Percentiles rank a stretch among this genome's conserved stretches.
Evolutionary conservation across 2,797 vertebrate species (phyloP).

Genomic region (Coregonus suidteri): DNA sequence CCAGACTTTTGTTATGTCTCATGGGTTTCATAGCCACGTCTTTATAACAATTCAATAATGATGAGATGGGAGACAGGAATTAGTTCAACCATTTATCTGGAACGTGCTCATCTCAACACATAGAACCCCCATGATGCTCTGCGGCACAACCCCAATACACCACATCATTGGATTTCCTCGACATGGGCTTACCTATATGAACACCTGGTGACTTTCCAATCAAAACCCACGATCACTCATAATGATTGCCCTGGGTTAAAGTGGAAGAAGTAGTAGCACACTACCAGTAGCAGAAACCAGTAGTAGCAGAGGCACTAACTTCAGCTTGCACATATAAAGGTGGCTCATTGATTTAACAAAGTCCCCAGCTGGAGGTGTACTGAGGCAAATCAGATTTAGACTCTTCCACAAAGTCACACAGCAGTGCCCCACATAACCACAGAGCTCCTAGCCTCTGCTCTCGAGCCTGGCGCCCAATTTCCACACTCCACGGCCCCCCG

Average conservation of each 20-base stretch:
- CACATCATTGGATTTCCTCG: neutral
- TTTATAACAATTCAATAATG: no score
- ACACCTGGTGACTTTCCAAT: no score
- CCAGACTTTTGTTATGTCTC: no score
- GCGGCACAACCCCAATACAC: no score
- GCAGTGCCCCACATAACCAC: slow-evolving; percentile 62
- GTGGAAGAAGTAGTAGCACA: neutral
- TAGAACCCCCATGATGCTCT: no score
- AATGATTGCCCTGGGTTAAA: neutral
- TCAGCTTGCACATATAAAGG: slow-evolving; percentile 56
- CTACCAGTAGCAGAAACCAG: slow-evolving; percentile 36
- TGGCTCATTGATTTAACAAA: slow-evolving; percentile 68
- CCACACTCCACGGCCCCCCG: slow-evolving; percentile 60
- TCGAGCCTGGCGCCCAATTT: slow-evolving; percentile 56
- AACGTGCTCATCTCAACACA: no score
- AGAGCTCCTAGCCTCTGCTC: slow-evolving; percentile 68
- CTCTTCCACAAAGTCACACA: slow-evolving; percentile 67
- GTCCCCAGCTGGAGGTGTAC: slow-evolving; percentile 71
- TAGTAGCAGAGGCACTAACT: slow-evolving; percentile 43
- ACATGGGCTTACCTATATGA: neutral
- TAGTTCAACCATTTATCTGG: no score
- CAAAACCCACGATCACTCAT: neutral
- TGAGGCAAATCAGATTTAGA: slow-evolving; percentile 73
- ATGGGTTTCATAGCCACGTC: no score
- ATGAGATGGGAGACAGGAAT: no score